Percentiles rank a stretch among this genome's conserved stretches.
These are phyloP conservation scores for Conus ventricosus DNA, from an alignment of 1,140 invertebrate species.

Conservation along the genomic window DNA sequence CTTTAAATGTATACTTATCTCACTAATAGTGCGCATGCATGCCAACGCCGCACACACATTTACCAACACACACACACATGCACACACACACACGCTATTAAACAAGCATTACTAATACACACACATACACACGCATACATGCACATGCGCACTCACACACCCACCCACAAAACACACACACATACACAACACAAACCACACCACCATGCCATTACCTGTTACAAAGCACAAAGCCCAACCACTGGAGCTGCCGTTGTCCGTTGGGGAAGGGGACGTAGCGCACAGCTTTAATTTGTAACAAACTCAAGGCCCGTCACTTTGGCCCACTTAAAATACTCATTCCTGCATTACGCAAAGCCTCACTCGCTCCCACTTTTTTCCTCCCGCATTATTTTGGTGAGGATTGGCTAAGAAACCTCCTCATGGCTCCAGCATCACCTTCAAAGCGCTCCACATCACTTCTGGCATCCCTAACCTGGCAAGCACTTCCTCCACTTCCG, in stretches of 20 bases:
- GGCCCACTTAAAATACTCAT: conserved; percentile 86
- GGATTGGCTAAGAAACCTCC: conserved; percentile 59
- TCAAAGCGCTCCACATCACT: conserved; percentile 68
- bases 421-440: conserved; percentile 58
- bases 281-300: conserved; percentile 83
- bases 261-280: conserved; percentile 62
- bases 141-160: no score
- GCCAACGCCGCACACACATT: no score
- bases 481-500: conserved; percentile 42
- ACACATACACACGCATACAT: no score
- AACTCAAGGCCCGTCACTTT: conserved; percentile 83
- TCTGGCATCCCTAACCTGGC: conserved; percentile 51
- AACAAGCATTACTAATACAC: no score
- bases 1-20: no score
- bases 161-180: no score
- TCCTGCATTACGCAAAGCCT: conserved; percentile 83
- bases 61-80: no score
- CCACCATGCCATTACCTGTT: conserved; percentile 76
- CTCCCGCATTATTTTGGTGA: conserved; percentile 51
- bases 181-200: no score
- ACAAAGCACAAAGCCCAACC: conserved; percentile 82
- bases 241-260: conserved; percentile 20
- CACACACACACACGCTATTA: no score
- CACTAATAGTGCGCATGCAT: no score
- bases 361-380: conserved; percentile 80